Evolutionary conservation across 37 sponge, comb jelly and placozoan genomes (phyloP), one percentile per base, ranked within the genome.

Genomic region (Axinella damicornis): DNA sequence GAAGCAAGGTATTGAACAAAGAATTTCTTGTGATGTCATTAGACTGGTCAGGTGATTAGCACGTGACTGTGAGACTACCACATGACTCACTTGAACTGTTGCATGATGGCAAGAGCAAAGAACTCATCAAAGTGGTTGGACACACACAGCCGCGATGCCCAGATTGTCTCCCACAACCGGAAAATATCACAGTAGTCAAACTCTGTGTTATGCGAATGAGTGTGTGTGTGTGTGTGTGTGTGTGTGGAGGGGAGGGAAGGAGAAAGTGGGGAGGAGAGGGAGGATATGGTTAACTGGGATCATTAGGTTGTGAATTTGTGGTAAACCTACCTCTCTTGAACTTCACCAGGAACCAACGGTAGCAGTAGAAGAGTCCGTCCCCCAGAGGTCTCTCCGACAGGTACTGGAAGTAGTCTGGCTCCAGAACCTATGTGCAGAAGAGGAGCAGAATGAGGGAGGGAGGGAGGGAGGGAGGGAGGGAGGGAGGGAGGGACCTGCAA

Each of bases 261-360:
- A 46, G 46, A 9, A 12, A 46, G 9, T 46, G 9, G 46, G 9
- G 9, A 9, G 46, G 46, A 46, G n/a, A n/a, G n/a, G n/a, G n/a
- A n/a, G n/a, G n/a, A n/a, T n/a, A n/a, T n/a, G n/a, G n/a, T n/a
- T n/a, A n/a, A n/a, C n/a, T n/a, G n/a, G n/a, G n/a, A n/a, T n/a
- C n/a, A n/a, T 46, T 46, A 46, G 46, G 6, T 46, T 46, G 46
- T 9, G 46, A 46, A 9, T 46, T 46, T 4, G 46, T 46, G 46
- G 9, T 46, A 9, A 9, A 71, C 54, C 18, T 63, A 96, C 96
- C 96, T 91, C 98, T 85, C 74, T 98, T 98, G 80, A 95, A 98
- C 57, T 80, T 84, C 65, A 98, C 90, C 55, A 98, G 83, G 46
- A 98, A 90, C 98, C 98, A 98, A 60, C 96, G 81, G 66, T 97